phyloP scores from a whole-genome alignment of 2,113 vertebrate genomes.

The Chlorodrepanis virens region DNA sequence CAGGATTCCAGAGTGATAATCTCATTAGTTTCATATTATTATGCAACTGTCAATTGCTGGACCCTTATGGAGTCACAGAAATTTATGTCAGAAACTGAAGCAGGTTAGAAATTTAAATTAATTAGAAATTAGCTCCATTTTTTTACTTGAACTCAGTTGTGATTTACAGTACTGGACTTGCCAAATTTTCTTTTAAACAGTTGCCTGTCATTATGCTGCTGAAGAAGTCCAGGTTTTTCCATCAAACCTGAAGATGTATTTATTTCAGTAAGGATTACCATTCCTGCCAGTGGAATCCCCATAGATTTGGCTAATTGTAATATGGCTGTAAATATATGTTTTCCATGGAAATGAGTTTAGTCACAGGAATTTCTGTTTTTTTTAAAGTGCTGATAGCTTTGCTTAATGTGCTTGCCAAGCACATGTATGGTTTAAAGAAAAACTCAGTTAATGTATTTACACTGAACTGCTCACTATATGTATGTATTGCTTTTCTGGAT shows the following conservation, averaged over 20 bases:
- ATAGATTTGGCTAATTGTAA: conserved; percentile 21
- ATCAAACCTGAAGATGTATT: neutral
- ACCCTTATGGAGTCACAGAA: neutral
- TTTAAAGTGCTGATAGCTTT: neutral
- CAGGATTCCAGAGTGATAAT: conserved; percentile 31
- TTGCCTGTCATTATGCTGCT: neutral
- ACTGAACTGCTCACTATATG: neutral
- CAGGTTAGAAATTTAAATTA: neutral
- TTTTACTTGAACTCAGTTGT: neutral
- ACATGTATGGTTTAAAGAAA: neutral
- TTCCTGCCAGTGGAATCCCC: conserved; percentile 17
- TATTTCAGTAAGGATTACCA: conserved; percentile 12
- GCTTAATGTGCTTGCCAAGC: neutral
- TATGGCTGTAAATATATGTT: neutral
- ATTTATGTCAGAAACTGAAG: neutral
- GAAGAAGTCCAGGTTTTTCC: conserved; percentile 34
- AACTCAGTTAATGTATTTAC: neutral
- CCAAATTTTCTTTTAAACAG: neutral
- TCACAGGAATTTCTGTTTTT: neutral
- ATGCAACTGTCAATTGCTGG: neutral
- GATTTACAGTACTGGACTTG: neutral
- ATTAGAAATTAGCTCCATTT: neutral
- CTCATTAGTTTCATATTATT: neutral
- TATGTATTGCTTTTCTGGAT: neutral
- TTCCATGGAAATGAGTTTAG: conserved; percentile 25